A percentile compares a stretch with the other conserved stretches of the same genome.
These are phyloP conservation scores for Channa maculata DNA, from an alignment of 2,113 vertebrate species.

Conservation along the genomic window DNA sequence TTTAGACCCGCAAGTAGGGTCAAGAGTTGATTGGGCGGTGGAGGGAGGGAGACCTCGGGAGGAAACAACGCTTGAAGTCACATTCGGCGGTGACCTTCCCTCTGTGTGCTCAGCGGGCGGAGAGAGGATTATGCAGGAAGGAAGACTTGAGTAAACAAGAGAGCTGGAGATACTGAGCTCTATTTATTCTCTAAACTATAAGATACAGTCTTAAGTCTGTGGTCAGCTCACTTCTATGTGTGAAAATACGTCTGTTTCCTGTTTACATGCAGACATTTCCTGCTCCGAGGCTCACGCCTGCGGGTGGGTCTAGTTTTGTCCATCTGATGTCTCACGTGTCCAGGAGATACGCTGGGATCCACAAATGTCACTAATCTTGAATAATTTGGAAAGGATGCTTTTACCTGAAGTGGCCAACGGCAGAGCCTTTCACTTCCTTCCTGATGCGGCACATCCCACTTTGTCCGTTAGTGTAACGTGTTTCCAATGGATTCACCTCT, in stretches of 20 bases:
- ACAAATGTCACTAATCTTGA: slow-evolving; percentile 21
- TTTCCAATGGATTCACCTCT: too few relatives aligned
- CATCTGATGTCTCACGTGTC: slow-evolving; percentile 38
- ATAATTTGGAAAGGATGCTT: slow-evolving; percentile 8
- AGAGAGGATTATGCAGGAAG: slow-evolving; percentile 46
- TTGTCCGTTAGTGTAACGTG: too few relatives aligned
- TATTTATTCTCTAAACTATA: not conserved
- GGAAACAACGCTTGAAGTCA: slow-evolving; percentile 62
- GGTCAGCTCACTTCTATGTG: slow-evolving; percentile 14
- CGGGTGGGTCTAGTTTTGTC: slow-evolving; percentile 58
- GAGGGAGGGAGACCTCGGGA: slow-evolving; percentile 36
- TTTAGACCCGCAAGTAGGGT: slow-evolving; percentile 66
- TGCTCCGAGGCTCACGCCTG: slow-evolving; percentile 48
- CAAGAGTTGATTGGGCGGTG: slow-evolving; percentile 45
- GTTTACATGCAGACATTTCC: slow-evolving; percentile 77
- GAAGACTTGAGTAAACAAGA: slow-evolving; percentile 38
- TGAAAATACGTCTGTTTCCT: slow-evolving; percentile 68
- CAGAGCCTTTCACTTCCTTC: not conserved
- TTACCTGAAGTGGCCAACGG: slow-evolving; percentile 16
- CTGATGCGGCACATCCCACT: too few relatives aligned
- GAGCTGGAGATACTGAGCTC: not conserved
- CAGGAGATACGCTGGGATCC: slow-evolving; percentile 31
- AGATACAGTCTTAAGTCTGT: not conserved
- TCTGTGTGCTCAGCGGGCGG: not conserved
- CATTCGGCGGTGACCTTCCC: slow-evolving; percentile 40